Evolutionary conservation across 2,888 invertebrate species (phyloP), one percentile per base, ranked within the genome.

Genomic region (Tetanocera ferruginea): DNA sequence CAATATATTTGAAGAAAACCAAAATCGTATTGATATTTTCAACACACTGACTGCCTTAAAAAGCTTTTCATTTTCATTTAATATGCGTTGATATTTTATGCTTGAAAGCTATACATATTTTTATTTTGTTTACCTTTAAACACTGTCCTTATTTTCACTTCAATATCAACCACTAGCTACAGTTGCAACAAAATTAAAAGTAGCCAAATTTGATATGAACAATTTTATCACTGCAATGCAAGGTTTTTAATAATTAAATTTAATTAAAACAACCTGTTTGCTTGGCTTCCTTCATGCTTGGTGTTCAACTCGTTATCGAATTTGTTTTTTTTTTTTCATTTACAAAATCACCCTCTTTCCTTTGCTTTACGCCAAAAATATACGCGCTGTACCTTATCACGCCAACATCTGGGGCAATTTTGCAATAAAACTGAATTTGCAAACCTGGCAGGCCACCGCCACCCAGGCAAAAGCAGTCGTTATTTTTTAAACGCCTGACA

Each of bases 321-420:
- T n/a, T n/a, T n/a, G n/a, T 11, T 11, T 43, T 43, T 43, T 43
- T 43, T 11, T 43, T 43, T 43, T 8, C 9, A 83, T 84, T 84
- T 80, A 82, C 80, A 84, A 82, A 83, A 85, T 86, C 43, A 85
- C 83, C 84, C 85, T 83, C 84, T 82, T 80, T 78, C 77, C 31
- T 11, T 31, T 34, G n/a, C 17, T 17, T 64, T 14, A 17, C 57
- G 14, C 60, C 60, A 28, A 28, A 9, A 11, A 57, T 5, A n/a
- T 11, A n/a, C 14, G 3, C 11, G 55, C 49, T 49, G n/a, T n/a
- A 75, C 67, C 77, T n/a, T 37, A 11, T 76, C 57, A 49, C 34
- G 52, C 79, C 60, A 79, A 52, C 55, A 69, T 43, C 8, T 43
- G 43, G 11, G 43, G 11, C 51, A 52, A 23, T 49, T 49, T 69